Percentiles rank a stretch among this genome's conserved stretches.
Conservation (phyloP, 2,113 vertebrate genomes). For the Tragelaphus buxtoni region DNA sequence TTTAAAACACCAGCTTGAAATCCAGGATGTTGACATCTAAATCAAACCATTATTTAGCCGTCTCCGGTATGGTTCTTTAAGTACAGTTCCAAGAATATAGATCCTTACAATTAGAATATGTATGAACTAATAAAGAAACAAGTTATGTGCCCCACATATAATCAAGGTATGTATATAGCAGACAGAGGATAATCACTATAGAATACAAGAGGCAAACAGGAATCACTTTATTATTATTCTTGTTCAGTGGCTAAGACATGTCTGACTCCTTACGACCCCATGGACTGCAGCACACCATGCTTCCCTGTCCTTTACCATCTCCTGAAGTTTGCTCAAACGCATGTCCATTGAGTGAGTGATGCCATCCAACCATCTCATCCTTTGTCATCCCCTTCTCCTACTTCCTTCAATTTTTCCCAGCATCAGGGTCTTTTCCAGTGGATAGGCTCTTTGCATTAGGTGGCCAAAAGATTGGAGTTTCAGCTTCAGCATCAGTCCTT, state of each 20-base stretch:
- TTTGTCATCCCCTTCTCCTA: neutral
- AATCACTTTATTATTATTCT: neutral
- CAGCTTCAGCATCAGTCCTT: neutral
- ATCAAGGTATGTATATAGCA: neutral
- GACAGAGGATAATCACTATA: neutral
- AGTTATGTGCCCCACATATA: neutral
- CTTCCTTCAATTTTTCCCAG: neutral
- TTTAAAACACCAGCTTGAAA: slow-evolving; percentile 2
- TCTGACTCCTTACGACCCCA: neutral
- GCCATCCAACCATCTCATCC: neutral
- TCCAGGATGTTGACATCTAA: neutral
- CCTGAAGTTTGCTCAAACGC: neutral
- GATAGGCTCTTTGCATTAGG: neutral
- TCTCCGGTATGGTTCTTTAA: neutral
- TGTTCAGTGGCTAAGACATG: neutral
- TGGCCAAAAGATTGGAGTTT: neutral
- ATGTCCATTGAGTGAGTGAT: neutral
- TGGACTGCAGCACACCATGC: neutral
- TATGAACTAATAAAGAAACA: neutral
- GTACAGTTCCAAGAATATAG: neutral
- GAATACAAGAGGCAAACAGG: neutral
- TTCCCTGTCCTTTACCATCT: neutral
- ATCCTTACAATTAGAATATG: neutral
- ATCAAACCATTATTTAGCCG: neutral
- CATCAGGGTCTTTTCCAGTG: neutral